These are phyloP conservation scores for Alsophila aescularia DNA, from an alignment of 2,888 invertebrate genomes.

Conservation along the genomic window DNA sequence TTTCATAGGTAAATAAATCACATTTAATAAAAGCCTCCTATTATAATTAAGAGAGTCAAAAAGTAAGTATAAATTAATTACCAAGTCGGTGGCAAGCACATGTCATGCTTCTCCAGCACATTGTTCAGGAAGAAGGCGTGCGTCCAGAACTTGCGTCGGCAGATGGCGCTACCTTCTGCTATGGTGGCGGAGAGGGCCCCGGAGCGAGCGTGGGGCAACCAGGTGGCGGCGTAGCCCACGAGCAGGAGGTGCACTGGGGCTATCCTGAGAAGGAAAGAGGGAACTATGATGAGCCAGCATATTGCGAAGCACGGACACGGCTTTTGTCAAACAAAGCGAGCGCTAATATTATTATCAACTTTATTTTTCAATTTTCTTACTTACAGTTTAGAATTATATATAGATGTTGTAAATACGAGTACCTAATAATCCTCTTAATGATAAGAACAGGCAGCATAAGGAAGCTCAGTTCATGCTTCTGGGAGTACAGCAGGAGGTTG, in stretches of 20 bases:
- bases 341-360: too few relatives aligned
- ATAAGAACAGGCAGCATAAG: slow-evolving; percentile 23
- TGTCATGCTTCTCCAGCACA: not conserved
- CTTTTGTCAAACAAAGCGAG: too few relatives aligned
- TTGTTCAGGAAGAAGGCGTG: slow-evolving; percentile 15
- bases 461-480: slow-evolving; percentile 22
- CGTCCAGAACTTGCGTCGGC: slow-evolving; percentile 10
- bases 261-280: not conserved
- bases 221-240: slow-evolving; percentile 13
- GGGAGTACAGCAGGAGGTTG: slow-evolving; percentile 24
- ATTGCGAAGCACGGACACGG: too few relatives aligned
- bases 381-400: too few relatives aligned
- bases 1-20: too few relatives aligned
- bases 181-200: not conserved
- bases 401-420: too few relatives aligned
- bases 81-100: slow-evolving; percentile 8
- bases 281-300: too few relatives aligned
- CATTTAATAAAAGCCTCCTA: too few relatives aligned
- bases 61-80: not conserved
- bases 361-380: too few relatives aligned
- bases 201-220: slow-evolving; percentile 8
- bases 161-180: slow-evolving; percentile 1
- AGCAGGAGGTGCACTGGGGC: slow-evolving; percentile 11
- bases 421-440: slow-evolving; percentile 32
- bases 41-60: too few relatives aligned